A percentile compares a stretch with the other conserved stretches of the same genome.
Evolutionary conservation across 2,888 invertebrate genomes (phyloP).

Genomic region (Psylliodes chrysocephalus): DNA sequence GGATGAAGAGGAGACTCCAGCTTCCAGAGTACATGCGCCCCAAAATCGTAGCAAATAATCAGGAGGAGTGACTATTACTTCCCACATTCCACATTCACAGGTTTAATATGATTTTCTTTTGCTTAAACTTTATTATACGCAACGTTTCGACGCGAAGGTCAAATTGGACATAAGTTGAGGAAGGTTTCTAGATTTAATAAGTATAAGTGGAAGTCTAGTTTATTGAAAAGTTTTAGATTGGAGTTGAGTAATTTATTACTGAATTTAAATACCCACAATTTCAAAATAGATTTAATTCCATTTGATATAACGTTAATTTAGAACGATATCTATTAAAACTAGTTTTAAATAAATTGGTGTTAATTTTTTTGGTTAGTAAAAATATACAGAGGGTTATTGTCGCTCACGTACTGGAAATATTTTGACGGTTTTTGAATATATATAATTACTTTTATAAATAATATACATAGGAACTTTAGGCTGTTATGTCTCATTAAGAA

Average conservation of each 20-base stretch:
- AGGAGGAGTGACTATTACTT: conserved; percentile 52
- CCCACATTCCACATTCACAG: conserved; percentile 44
- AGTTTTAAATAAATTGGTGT: too few relatives aligned
- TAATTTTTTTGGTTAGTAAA: too few relatives aligned
- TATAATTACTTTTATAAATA: too few relatives aligned
- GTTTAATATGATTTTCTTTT: conserved; percentile 39
- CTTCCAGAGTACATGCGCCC: conserved; percentile 48
- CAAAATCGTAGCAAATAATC: conserved; percentile 49
- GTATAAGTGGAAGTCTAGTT: conserved; percentile 1
- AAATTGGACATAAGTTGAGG: conserved; percentile 6
- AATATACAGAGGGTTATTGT: too few relatives aligned
- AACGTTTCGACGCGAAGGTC: conserved; percentile 2
- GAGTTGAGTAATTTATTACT: background rate
- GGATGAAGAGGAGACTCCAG: conserved; percentile 42
- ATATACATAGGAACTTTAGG: too few relatives aligned
- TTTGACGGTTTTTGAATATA: too few relatives aligned
- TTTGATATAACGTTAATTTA: background rate
- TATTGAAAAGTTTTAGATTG: background rate
- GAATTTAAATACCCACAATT: background rate
- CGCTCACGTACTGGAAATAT: too few relatives aligned
- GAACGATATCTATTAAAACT: too few relatives aligned
- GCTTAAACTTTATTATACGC: conserved; percentile 24
- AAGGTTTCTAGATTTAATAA: conserved; percentile 8
- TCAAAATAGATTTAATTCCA: background rate
- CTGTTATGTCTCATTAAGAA: too few relatives aligned